Percentiles rank a stretch among this genome's conserved stretches.
Evolutionary conservation across 2,113 vertebrate species (phyloP).

Genomic region (Lagopus leucura): DNA sequence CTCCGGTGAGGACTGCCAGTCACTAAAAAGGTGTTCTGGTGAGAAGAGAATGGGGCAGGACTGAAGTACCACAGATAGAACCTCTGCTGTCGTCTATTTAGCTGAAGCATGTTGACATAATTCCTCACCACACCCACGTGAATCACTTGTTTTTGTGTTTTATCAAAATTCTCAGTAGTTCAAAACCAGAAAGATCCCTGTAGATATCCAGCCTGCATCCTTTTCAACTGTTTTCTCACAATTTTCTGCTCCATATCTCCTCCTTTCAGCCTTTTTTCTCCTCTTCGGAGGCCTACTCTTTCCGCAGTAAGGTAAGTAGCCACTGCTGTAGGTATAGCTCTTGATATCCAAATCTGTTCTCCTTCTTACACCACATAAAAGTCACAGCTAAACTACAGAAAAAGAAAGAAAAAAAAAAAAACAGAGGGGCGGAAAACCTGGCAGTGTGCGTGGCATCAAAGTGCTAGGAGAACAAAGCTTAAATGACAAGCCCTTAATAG

Average conservation of each 20-base stretch:
- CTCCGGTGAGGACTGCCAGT: not conserved
- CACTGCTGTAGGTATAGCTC: not conserved
- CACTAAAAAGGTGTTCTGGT: not conserved
- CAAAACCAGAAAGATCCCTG: not conserved
- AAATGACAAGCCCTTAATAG: conserved; percentile 23
- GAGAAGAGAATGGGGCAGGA: not conserved
- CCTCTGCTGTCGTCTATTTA: not conserved
- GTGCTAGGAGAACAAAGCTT: conserved; percentile 30
- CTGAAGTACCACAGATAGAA: not conserved
- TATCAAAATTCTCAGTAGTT: not conserved
- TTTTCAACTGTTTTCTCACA: not conserved
- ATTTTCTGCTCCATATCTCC: not conserved
- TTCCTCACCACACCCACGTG: not conserved
- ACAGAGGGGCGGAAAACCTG: not conserved
- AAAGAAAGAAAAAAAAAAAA: not conserved
- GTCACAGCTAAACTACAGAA: not conserved
- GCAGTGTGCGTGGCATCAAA: conserved; percentile 15
- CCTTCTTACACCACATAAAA: not conserved
- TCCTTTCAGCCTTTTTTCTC: not conserved
- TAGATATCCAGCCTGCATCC: not conserved
- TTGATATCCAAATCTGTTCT: not conserved
- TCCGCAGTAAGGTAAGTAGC: not conserved
- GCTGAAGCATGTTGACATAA: not conserved
- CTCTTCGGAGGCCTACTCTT: not conserved
- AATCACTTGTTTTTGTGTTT: not conserved